phyloP scores from a whole-genome alignment of 2,888 invertebrate genomes.

The Catocala nupta region DNA sequence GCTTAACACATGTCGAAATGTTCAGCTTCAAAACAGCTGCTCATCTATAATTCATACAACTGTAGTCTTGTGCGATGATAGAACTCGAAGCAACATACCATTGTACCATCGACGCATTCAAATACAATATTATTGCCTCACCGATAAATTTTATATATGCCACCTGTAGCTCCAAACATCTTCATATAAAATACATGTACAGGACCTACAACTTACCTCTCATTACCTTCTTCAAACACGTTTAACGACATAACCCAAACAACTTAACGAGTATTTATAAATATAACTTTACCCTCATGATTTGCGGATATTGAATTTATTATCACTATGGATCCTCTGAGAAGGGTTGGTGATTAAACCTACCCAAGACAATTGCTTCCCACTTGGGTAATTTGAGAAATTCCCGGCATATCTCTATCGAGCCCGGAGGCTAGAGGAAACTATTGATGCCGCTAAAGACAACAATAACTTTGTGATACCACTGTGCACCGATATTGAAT shows the following conservation, averaged over 20 bases:
- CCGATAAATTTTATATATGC: neutral
- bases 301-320: conserved; percentile 78
- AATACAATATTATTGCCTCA: neutral
- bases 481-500: conserved; percentile 13
- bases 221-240: conserved; percentile 20
- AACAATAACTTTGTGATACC: conserved; percentile 31
- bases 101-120: no score
- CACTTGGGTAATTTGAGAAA: conserved; percentile 65
- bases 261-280: conserved; percentile 37
- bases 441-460: conserved; percentile 35
- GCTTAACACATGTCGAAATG: no score
- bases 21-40: no score
- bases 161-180: neutral
- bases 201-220: neutral
- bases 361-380: conserved; percentile 65
- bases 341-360: conserved; percentile 75
- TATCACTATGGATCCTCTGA: conserved; percentile 68
- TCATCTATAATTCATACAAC: no score
- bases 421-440: conserved; percentile 31
- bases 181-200: neutral
- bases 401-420: conserved; percentile 55
- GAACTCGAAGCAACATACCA: no score
- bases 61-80: no score
- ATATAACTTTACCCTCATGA: conserved; percentile 57
- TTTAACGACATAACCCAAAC: conserved; percentile 20